Base-by-base conservation (phyloP, 2,888 invertebrate genomes). In the Limnephilus auricula region DNA sequence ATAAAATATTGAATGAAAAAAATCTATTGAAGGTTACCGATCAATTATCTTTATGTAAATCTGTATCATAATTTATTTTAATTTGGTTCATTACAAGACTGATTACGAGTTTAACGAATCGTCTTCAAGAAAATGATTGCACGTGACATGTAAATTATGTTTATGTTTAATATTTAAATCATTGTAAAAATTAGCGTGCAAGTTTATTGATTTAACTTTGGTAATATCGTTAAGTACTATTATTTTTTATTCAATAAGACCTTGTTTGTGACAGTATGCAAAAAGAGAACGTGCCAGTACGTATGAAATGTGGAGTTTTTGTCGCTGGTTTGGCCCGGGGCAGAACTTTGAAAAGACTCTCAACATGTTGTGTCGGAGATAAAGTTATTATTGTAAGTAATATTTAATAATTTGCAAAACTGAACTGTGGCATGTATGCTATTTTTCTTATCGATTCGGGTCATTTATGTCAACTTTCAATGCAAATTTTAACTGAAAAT, bases 221-320 rank as follows among this genome's bases (percentile, higher is more conserved):
- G 83, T 37, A 18, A 34, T 83, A 83, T 34, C 32, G 25, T 34
- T 34, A 83, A 80, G 87, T 25, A 79, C 87, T 34, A 34, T 15
- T 88, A 78, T 78, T 31, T 88, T 78, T 88, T 37, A 78, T 88
- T 78, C 37, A 88, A 31, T 85, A 40, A 78, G 89, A 80, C 89
- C 89, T 89, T 89, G 89, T 37, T 89, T 37, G 45, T 89, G 89
- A 80, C 80, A 80, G 79, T 80, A 89, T 80, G 79, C 79, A 89
- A 80, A 89, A 89, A 89, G 89, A 80, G 89, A 89, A 89, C 79
- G 89, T n/a, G n/a, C n/a, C n/a, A n/a, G n/a, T 79, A 40, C 65
- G 45, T 32, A 37, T 25, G 50, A 32, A 78, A 45, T 80, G 45
- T 40, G 45, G 31, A 79, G 89, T 79, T 89, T 89, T 89, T 79